Percentiles rank a stretch among this genome's conserved stretches.
Conservation (phyloP, 2,888 invertebrate species). For the Clusia tigrina region DNA sequence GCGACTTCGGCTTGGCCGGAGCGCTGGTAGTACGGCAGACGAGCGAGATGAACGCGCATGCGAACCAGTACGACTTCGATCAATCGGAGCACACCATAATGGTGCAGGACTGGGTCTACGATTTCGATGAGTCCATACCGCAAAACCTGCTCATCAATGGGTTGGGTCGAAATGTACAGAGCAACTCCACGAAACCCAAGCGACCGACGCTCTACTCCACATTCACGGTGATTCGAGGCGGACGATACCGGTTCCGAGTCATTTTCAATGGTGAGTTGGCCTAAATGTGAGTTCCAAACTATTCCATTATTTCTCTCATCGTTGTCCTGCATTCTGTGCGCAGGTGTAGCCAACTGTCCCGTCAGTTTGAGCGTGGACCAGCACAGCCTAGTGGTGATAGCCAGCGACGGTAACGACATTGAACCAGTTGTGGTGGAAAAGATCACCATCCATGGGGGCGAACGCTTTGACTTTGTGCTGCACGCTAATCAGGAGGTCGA, state of each 20-base stretch:
- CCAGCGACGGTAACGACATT: constrained; percentile 56
- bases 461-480: constrained; percentile 57
- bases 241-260: constrained; percentile 58
- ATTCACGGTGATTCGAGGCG: constrained; percentile 50
- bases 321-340: neutral
- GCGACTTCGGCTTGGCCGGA: constrained; percentile 55
- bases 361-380: constrained; percentile 52
- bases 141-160: constrained; percentile 57
- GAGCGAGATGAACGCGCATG: constrained; percentile 45
- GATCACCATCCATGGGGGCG: constrained; percentile 52
- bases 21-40: constrained; percentile 51
- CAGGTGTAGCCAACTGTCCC: constrained; percentile 55
- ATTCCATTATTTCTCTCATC: neutral
- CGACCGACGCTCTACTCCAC: constrained; percentile 48
- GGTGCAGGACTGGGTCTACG: constrained; percentile 57
- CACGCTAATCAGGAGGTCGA: constrained; percentile 51
- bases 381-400: constrained; percentile 52
- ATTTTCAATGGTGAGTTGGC: constrained; percentile 51
- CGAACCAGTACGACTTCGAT: constrained; percentile 53
- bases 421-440: constrained; percentile 55
- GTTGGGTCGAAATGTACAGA: constrained; percentile 47
- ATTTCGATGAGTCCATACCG: constrained; percentile 47
- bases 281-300: neutral
- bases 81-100: constrained; percentile 52
- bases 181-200: constrained; percentile 16